phyloP scores from a whole-genome alignment of 2,113 vertebrate species.

The Etia nguti region DNA sequence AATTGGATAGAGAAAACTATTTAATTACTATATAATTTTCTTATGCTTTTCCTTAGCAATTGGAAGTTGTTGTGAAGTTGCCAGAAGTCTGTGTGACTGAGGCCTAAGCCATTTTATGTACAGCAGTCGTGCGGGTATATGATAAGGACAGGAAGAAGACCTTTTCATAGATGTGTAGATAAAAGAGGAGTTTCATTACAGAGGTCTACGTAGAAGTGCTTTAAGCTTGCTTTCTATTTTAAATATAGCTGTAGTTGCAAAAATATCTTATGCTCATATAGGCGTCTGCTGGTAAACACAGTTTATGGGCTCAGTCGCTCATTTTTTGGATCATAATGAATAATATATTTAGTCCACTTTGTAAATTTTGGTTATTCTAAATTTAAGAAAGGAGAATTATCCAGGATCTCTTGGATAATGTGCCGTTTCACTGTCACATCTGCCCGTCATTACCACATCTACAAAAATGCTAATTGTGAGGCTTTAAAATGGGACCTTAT shows the following conservation, averaged over 20 bases:
- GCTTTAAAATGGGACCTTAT: neutral
- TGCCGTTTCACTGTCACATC: neutral
- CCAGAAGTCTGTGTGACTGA: neutral
- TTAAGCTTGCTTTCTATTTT: neutral
- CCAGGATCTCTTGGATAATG: too few species aligned
- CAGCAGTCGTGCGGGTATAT: neutral
- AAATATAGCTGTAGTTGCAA: neutral
- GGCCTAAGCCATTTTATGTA: neutral
- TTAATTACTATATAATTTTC: neutral
- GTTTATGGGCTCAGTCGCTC: neutral
- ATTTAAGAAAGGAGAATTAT: neutral
- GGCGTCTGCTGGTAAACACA: neutral
- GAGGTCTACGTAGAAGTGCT: neutral
- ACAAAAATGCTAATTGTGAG: neutral
- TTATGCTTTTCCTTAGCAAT: neutral
- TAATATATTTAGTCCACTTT: neutral
- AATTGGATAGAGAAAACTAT: neutral
- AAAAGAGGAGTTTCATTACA: neutral
- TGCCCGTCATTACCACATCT: neutral
- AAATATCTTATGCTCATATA: neutral
- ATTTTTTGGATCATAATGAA: neutral
- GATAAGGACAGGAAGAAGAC: neutral
- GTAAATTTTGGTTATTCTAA: neutral
- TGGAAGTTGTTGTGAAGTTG: neutral
- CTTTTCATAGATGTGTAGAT: neutral